Conservation (phyloP, 2,888 invertebrate genomes). For the Aphodius granarius region DNA sequence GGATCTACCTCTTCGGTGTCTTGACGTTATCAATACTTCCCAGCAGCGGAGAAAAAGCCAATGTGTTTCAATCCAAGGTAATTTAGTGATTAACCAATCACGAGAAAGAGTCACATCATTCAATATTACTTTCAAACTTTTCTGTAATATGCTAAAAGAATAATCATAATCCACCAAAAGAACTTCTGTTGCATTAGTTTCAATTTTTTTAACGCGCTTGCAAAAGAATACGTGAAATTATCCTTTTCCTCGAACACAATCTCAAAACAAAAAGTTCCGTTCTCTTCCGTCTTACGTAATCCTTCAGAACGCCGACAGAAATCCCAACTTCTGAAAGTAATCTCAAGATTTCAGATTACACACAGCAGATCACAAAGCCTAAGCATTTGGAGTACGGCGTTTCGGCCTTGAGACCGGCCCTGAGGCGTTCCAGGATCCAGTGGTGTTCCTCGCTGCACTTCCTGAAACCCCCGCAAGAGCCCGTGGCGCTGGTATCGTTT, state of each 20-base stretch:
- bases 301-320: background rate
- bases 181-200: too few relatives aligned
- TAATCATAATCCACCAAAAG: too few relatives aligned
- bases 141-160: too few relatives aligned
- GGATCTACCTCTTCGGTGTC: slow-evolving; percentile 53
- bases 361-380: slow-evolving; percentile 24
- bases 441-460: slow-evolving; percentile 61
- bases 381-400: slow-evolving; percentile 42
- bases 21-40: slow-evolving; percentile 50
- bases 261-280: slow-evolving; percentile 1
- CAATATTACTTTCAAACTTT: too few relatives aligned
- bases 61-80: slow-evolving; percentile 34
- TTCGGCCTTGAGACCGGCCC: slow-evolving; percentile 43
- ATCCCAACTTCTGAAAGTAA: background rate
- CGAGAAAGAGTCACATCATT: too few relatives aligned
- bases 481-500: slow-evolving; percentile 73
- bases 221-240: slow-evolving; percentile 5
- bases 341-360: slow-evolving; percentile 28
- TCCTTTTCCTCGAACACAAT: background rate
- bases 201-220: too few relatives aligned
- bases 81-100: too few relatives aligned
- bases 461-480: slow-evolving; percentile 55
- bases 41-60: slow-evolving; percentile 49
- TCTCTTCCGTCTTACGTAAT: background rate
- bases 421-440: slow-evolving; percentile 48